Evolutionary conservation across 2,888 invertebrate genomes (phyloP).

Genomic region (Cryptocephalus primarius): DNA sequence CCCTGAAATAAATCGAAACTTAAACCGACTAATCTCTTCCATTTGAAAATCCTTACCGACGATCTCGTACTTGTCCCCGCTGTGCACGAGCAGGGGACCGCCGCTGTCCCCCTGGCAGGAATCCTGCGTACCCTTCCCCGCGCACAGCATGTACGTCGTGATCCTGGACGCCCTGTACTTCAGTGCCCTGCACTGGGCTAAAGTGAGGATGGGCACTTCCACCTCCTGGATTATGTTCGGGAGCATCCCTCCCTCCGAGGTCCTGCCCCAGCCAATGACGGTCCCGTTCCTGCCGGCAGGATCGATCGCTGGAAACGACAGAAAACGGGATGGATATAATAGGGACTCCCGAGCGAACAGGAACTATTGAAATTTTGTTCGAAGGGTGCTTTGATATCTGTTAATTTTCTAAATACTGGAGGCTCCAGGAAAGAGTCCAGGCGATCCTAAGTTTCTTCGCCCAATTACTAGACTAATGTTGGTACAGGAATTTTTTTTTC

Average conservation of each 20-base stretch:
- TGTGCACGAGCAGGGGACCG: slow-evolving; percentile 66
- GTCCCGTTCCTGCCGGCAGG: slow-evolving; percentile 64
- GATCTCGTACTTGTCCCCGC: slow-evolving; percentile 67
- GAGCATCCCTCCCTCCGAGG: slow-evolving; percentile 68
- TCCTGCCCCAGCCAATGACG: slow-evolving; percentile 80
- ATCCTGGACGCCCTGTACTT: slow-evolving; percentile 76
- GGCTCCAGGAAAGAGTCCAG: too few relatives aligned
- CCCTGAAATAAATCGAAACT: slow-evolving; percentile 39
- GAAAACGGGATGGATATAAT: neutral
- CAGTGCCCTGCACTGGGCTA: slow-evolving; percentile 68
- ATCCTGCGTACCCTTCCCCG: slow-evolving; percentile 69
- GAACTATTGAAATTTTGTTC: too few relatives aligned
- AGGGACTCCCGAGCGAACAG: neutral
- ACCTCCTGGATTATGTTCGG: slow-evolving; percentile 75
- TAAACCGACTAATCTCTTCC: too few relatives aligned
- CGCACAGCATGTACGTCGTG: slow-evolving; percentile 77
- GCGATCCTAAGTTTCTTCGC: too few relatives aligned
- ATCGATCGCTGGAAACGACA: slow-evolving; percentile 32
- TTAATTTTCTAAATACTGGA: too few relatives aligned
- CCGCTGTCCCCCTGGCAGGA: slow-evolving; percentile 87
- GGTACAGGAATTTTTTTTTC: too few relatives aligned
- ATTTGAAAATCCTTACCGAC: slow-evolving; percentile 47
- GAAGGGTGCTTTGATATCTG: too few relatives aligned
- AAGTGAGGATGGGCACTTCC: slow-evolving; percentile 69
- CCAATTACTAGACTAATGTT: too few relatives aligned